Conservation (phyloP, 2,888 invertebrate genomes). For the Sinopyrophorus schimmeli region DNA sequence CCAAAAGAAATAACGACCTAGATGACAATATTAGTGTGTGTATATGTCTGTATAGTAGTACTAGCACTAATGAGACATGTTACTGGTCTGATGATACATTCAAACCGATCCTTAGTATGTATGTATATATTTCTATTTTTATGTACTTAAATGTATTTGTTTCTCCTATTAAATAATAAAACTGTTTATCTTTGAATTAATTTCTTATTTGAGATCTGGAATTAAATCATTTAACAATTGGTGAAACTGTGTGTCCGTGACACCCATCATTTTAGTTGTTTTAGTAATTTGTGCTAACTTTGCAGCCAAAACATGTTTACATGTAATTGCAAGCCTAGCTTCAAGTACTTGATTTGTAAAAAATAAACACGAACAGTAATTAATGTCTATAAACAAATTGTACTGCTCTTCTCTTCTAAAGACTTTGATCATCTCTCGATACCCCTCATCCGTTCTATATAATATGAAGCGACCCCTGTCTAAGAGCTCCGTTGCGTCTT, state of each 20-base stretch:
- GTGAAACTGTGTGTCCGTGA: constrained; percentile 58
- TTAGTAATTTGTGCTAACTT: constrained; percentile 60
- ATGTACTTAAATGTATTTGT: no score
- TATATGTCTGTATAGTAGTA: neutral
- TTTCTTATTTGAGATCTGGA: no score
- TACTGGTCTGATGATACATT: no score
- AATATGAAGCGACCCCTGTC: constrained; percentile 61
- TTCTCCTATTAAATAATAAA: no score
- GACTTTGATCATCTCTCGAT: constrained; percentile 62
- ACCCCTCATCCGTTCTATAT: constrained; percentile 53
- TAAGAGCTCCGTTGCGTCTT: constrained; percentile 64
- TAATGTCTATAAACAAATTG: constrained; percentile 65
- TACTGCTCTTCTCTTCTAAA: constrained; percentile 62
- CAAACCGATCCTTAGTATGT: no score
- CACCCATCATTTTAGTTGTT: constrained; percentile 53
- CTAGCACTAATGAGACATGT: neutral
- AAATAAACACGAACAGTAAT: constrained; percentile 69
- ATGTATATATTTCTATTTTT: no score
- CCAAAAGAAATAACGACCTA: constrained; percentile 6
- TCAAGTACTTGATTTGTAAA: constrained; percentile 64
- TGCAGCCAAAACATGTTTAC: constrained; percentile 70
- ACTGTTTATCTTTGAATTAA: no score
- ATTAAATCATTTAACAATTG: constrained; percentile 42
- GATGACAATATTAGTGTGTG: constrained; percentile 1
- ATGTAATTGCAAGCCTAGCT: constrained; percentile 58